Evolutionary conservation across 2,888 invertebrate species (phyloP).

Genomic region (Latrodectus elegans): DNA sequence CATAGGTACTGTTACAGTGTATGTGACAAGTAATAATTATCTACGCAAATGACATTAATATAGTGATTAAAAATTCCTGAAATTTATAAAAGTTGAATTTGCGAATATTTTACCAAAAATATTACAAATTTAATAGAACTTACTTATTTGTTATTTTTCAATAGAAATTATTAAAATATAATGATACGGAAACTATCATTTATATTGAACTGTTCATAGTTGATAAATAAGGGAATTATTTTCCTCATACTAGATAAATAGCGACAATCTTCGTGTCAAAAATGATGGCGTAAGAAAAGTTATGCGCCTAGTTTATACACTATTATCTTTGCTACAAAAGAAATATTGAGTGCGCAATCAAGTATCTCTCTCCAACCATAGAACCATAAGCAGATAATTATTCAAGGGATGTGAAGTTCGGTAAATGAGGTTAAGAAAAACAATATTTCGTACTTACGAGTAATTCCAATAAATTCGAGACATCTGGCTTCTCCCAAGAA

Average conservation of each 20-base stretch:
- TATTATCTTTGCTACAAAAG: slow-evolving; percentile 30
- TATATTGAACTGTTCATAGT: too few species aligned
- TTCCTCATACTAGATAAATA: slow-evolving; percentile 10
- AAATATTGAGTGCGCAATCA: slow-evolving; percentile 23
- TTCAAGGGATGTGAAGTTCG: slow-evolving; percentile 16
- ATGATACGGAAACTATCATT: too few species aligned
- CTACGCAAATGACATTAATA: too few species aligned
- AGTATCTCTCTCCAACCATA: slow-evolving; percentile 10
- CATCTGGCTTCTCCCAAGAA: slow-evolving; percentile 1
- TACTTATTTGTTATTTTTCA: too few species aligned
- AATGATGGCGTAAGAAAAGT: slow-evolving; percentile 33
- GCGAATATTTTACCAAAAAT: too few species aligned
- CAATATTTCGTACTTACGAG: slow-evolving; percentile 25
- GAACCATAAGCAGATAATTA: slow-evolving; percentile 16
- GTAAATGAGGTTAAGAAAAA: slow-evolving; percentile 16
- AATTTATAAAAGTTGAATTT: too few species aligned
- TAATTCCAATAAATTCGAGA: slow-evolving; percentile 26
- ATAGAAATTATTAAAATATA: too few species aligned
- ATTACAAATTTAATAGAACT: too few species aligned
- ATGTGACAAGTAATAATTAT: too few species aligned
- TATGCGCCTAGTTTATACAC: slow-evolving; percentile 28
- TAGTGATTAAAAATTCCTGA: too few species aligned
- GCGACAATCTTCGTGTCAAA: slow-evolving; percentile 26
- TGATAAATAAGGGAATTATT: background rate
- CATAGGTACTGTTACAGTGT: too few species aligned